These are phyloP conservation scores for Champsocephalus esox DNA, from an alignment of 2,797 vertebrate genomes.

Conservation along the genomic window DNA sequence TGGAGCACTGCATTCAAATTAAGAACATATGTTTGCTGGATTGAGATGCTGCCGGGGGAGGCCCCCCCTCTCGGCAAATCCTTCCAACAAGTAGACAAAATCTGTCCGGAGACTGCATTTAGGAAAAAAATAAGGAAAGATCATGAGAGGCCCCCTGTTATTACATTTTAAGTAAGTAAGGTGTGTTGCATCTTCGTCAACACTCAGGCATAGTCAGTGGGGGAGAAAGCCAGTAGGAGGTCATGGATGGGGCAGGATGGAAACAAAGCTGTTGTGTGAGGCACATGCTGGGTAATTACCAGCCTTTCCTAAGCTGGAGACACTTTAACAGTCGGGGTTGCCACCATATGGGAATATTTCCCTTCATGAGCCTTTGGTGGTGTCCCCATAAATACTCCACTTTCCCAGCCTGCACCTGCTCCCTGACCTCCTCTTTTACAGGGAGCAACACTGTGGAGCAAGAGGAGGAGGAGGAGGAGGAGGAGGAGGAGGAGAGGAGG, in stretches of 20 bases:
- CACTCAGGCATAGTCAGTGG: constrained; percentile 13
- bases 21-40: constrained; percentile 1
- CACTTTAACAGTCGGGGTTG: constrained; percentile 37
- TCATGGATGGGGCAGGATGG: constrained; percentile 15
- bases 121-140: constrained; percentile 6
- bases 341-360: constrained; percentile 46
- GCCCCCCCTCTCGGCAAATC: not conserved
- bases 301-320: constrained; percentile 39
- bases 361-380: constrained; percentile 33
- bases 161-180: constrained; percentile 14
- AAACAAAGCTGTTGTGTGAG: constrained; percentile 33
- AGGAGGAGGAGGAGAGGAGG: not conserved
- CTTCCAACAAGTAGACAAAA: not conserved
- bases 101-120: not conserved
- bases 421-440: constrained; percentile 56
- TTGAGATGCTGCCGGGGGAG: not conserved
- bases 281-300: constrained; percentile 41
- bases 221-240: constrained; percentile 9
- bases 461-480: not conserved
- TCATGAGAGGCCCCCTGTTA: not conserved
- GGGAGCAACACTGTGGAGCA: constrained; percentile 23
- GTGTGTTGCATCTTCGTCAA: constrained; percentile 21
- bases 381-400: constrained; percentile 55
- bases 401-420: constrained; percentile 55
- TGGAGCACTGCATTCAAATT: not conserved